Evolutionary conservation across 2,888 invertebrate species (phyloP), one percentile per base, ranked within the genome.

Genomic region (Spilarctia lutea): DNA sequence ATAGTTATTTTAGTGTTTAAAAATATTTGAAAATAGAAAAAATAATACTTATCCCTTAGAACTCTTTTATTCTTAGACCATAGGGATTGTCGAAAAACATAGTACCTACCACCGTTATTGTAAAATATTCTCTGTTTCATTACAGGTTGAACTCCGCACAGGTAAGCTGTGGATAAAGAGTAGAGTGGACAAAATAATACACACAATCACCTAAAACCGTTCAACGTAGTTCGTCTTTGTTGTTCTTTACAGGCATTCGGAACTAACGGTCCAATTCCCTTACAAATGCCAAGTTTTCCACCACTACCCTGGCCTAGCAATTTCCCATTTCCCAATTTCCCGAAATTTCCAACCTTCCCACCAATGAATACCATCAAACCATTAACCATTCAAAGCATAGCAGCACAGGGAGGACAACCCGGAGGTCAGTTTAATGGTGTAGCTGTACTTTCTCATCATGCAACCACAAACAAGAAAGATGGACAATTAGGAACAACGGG

Each of bases 191-290:
- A 71, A 70, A 81, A 35, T 24, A 65, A 80, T 67, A 82, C 76
- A 83, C 63, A 73, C 65, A 68, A 45, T 71, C 73, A 78, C 71
- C 74, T 74, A 33, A 7, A 63, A 73, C n/a, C 16, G 6, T 70
- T 69, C 66, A 77, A 79, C 72, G 80, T 86, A 86, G 88, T 89
- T 91, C 89, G 89, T 90, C 89, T 90, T 89, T 89, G 86, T 85
- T 45, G 77, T 79, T 84, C 75, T 81, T 86, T 84, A 71, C 86
- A 86, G 84, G 74, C 74, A 30, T 65, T 65, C 73, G 71, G 81
- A 67, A 30, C 70, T 73, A n/a, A 60, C 60, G 71, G 0, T 33
- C 69, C 63, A 63, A 18, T 33, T 6, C 68, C 4, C 69, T 48
- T 3, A 69, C 74, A 20, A 30, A 11, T 79, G 0, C 74, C 75